Base-by-base conservation (phyloP, 2,113 vertebrate genomes). In the Anguilla rostrata region DNA sequence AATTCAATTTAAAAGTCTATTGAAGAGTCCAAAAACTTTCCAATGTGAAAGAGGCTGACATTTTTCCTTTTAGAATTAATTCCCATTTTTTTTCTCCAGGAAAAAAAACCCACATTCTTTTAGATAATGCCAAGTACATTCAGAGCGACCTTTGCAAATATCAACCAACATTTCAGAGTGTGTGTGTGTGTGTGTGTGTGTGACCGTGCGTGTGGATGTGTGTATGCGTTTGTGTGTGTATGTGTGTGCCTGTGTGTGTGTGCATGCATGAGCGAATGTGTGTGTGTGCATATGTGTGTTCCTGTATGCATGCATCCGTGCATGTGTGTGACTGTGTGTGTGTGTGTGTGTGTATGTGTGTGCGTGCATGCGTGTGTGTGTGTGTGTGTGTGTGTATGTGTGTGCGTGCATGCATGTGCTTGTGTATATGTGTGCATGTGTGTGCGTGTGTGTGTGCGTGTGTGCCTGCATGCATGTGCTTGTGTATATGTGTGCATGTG, bases 31-130 rank as follows among this genome's bases (percentile, higher is more conserved):
- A 75, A 12, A 7, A 29, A 12, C 26, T 75, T 75, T 75, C 71
- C 71, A 75, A 9, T 29, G 2, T 75, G 71, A 75, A 34, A 7
- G 29, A 75, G 71, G 71, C 71, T 75, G 71, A 3, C 71, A 75
- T 29, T 75, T 75, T 75, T 75, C n/a, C n/a, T 75, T 26, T 66
- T 66, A 66, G 60, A 75, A 75, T 75, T 75, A 75, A 75, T 75
- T 75, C n/a, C 71, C 26, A 6, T 26, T n/a, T 71, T 1, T 7
- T 71, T 71, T n/a, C 63, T n/a, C n/a, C 5, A 60, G 16, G 8
- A 75, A 75, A 2, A 75, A 75, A 22, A 75, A 75, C 34, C 34
- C 18, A 75, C 22, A 71, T 20, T 75, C 2, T 75, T 75, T 75
- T n/a, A 75, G 71, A 75, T 22, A 75, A 75, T 75, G 71, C 26